Percentiles rank a stretch among this genome's conserved stretches.
Conservation (phyloP, 2,888 invertebrate genomes). For the Tenthredo livida region DNA sequence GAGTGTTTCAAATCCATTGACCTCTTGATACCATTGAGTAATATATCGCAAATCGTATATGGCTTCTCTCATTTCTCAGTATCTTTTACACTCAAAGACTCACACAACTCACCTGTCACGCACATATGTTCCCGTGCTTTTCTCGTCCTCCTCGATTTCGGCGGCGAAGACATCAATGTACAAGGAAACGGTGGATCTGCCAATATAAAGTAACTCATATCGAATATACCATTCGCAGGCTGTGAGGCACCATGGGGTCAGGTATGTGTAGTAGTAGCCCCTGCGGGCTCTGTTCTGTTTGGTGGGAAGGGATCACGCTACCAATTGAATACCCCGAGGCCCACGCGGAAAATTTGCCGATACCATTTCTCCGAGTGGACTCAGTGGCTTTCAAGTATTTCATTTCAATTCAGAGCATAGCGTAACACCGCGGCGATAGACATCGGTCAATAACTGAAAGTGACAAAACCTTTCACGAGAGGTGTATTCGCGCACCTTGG, state of each 20-base stretch:
- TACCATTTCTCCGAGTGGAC: conserved; percentile 48
- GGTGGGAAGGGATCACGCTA: conserved; percentile 17
- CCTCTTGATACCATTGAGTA: background rate
- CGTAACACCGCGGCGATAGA: conserved; percentile 23
- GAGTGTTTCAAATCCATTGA: background rate
- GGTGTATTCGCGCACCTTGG: background rate
- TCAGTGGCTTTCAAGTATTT: conserved; percentile 43
- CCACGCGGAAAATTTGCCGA: conserved; percentile 40
- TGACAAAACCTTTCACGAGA: conserved; percentile 18
- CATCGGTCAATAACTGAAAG: conserved; percentile 27
- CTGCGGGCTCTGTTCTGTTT: conserved; percentile 20
- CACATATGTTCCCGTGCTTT: background rate
- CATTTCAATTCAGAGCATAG: conserved; percentile 42
- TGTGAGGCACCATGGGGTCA: conserved; percentile 19
- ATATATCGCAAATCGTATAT: background rate
- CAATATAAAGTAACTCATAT: conserved; percentile 18
- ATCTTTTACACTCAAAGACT: background rate
- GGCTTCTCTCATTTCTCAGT: conserved; percentile 16
- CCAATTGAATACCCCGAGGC: conserved; percentile 34
- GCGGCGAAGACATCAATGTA: background rate
- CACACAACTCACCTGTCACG: background rate
- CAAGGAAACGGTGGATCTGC: conserved; percentile 20
- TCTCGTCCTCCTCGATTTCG: background rate
- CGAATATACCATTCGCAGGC: background rate
- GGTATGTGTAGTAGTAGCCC: background rate